Percentiles rank a stretch among this genome's conserved stretches.
Conservation (phyloP, 2,113 vertebrate species). For the Anthoscopus minutus region DNA sequence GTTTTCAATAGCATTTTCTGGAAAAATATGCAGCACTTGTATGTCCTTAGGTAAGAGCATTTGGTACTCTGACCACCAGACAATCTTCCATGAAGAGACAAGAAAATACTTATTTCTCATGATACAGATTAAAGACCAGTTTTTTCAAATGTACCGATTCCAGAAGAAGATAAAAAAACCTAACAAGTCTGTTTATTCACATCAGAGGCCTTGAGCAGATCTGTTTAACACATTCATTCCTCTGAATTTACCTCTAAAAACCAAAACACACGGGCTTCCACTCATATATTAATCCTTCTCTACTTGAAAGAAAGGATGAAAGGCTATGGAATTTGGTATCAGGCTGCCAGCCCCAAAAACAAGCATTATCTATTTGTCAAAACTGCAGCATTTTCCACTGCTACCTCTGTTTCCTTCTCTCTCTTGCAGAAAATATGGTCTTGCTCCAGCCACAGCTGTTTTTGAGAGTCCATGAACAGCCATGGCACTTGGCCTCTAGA, state of each 20-base stretch:
- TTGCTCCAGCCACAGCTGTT: rapidly evolving
- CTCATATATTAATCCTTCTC: neutral
- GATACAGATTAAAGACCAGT: neutral
- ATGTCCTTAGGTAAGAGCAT: neutral
- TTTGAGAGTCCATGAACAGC: neutral
- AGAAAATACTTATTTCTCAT: neutral
- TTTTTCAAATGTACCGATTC: neutral
- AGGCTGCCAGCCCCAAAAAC: neutral
- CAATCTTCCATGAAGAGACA: neutral
- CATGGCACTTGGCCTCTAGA: neutral
- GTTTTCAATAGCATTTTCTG: neutral
- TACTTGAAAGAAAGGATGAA: neutral
- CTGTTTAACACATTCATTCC: neutral
- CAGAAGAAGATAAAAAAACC: neutral
- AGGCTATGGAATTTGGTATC: neutral
- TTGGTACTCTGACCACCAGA: neutral
- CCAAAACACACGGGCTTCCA: neutral
- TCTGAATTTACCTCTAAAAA: neutral
- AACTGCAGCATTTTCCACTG: neutral
- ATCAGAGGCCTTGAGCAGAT: neutral
- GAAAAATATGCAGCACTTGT: neutral
- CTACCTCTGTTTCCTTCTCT: neutral
- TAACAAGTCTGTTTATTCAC: neutral
- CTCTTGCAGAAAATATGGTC: neutral
- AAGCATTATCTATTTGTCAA: neutral